A percentile compares a stretch with the other conserved stretches of the same genome.
These are phyloP conservation scores for Lepilemur septentrionalis DNA, from an alignment of 2,797 vertebrate genomes.

Conservation along the genomic window DNA sequence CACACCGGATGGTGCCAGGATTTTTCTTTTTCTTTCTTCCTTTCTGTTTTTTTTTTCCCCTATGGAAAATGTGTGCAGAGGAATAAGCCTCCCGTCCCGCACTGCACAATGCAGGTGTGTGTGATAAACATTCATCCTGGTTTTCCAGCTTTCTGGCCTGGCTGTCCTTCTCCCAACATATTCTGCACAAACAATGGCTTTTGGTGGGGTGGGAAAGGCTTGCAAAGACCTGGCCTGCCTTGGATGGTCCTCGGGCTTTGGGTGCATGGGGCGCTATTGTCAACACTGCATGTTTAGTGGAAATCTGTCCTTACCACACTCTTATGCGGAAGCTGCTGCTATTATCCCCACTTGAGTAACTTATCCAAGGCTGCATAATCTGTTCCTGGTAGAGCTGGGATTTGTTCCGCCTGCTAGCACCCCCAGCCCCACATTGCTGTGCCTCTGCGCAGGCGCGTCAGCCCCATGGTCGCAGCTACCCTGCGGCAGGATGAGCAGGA, in stretches of 20 bases:
- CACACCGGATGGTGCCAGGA: neutral
- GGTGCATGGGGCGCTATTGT: too few species aligned
- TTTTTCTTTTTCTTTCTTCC: neutral
- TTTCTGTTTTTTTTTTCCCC: neutral
- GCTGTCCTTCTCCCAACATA: neutral
- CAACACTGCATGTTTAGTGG: neutral
- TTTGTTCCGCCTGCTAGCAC: fast-evolving
- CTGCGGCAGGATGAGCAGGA: neutral
- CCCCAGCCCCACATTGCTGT: too few species aligned
- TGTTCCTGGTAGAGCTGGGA: neutral
- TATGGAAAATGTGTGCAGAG: neutral
- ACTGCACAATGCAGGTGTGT: neutral
- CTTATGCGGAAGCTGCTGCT: neutral
- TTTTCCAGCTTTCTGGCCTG: neutral
- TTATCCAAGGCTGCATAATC: neutral
- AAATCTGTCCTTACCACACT: neutral
- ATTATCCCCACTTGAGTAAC: fast-evolving
- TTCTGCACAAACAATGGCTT: neutral
- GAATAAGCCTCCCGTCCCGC: neutral
- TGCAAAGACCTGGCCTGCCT: neutral
- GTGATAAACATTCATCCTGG: neutral
- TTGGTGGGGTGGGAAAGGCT: neutral
- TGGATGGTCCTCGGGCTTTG: neutral
- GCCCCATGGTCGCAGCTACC: fast-evolving
- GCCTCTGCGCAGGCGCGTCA: neutral